These are phyloP conservation scores for Chymomyza procnemis DNA, from an alignment of 2,888 invertebrate species.

Conservation along the genomic window DNA sequence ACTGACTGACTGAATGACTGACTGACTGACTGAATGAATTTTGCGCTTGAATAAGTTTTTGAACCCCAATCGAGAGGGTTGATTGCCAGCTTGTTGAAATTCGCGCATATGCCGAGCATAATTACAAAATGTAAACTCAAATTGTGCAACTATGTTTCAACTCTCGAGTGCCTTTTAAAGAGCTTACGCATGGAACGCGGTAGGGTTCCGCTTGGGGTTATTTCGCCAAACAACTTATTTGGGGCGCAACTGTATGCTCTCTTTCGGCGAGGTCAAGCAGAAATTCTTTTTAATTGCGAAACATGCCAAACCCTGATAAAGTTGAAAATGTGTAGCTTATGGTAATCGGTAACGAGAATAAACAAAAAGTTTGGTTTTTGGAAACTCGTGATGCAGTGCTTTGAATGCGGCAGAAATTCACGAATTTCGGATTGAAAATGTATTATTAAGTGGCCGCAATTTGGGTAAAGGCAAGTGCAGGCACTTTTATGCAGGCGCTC, in stretches of 20 bases:
- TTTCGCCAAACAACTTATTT: constrained; percentile 35
- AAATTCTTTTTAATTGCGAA: constrained; percentile 36
- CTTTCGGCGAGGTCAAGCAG: constrained; percentile 18
- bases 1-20: neutral
- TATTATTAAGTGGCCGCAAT: too few species aligned
- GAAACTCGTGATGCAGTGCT: too few species aligned
- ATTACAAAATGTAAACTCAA: constrained; percentile 41
- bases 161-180: neutral
- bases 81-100: constrained; percentile 56
- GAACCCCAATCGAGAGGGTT: constrained; percentile 57
- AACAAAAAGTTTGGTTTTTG: too few species aligned
- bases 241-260: constrained; percentile 14
- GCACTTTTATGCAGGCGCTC: too few species aligned
- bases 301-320: constrained; percentile 8
- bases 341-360: constrained; percentile 4
- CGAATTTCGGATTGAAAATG: too few species aligned
- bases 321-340: constrained; percentile 19
- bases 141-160: neutral
- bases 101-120: constrained; percentile 61
- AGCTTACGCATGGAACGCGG: neutral
- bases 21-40: constrained; percentile 13
- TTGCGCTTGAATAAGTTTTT: constrained; percentile 53
- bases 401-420: too few species aligned
- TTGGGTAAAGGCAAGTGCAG: too few species aligned
- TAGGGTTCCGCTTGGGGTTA: neutral